These are phyloP conservation scores for Dynastes tityus DNA, from an alignment of 2,888 invertebrate genomes.

Conservation along the genomic window DNA sequence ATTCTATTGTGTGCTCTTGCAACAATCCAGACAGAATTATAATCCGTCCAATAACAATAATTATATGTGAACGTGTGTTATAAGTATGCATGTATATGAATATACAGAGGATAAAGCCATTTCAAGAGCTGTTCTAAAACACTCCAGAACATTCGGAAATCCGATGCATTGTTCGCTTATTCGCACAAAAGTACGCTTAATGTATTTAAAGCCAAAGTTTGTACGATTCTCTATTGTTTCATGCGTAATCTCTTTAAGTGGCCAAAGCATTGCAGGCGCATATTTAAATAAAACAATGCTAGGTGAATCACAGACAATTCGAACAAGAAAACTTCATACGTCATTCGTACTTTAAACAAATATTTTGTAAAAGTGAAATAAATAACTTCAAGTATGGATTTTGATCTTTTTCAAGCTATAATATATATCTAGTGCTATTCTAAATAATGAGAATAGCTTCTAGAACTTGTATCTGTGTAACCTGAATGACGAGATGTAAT, in stretches of 20 bases:
- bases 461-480: no score
- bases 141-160: conserved; percentile 31
- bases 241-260: conserved; percentile 30
- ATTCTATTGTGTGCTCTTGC: background rate
- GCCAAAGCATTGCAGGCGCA: background rate
- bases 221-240: conserved; percentile 34
- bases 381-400: no score
- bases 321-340: background rate
- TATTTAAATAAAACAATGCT: background rate
- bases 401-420: no score
- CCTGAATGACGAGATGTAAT: no score
- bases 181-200: conserved; percentile 35
- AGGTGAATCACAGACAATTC: background rate
- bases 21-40: background rate
- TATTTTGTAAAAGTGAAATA: no score
- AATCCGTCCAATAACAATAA: background rate
- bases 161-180: conserved; percentile 27
- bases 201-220: conserved; percentile 40
- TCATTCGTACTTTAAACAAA: no score
- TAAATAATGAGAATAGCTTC: no score
- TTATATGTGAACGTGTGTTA: background rate
- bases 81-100: background rate
- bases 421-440: no score
- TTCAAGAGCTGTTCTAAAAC: conserved; percentile 26
- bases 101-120: conserved; percentile 30